Conservation (phyloP, 2,113 vertebrate genomes). For the Cavia aperea region DNA sequence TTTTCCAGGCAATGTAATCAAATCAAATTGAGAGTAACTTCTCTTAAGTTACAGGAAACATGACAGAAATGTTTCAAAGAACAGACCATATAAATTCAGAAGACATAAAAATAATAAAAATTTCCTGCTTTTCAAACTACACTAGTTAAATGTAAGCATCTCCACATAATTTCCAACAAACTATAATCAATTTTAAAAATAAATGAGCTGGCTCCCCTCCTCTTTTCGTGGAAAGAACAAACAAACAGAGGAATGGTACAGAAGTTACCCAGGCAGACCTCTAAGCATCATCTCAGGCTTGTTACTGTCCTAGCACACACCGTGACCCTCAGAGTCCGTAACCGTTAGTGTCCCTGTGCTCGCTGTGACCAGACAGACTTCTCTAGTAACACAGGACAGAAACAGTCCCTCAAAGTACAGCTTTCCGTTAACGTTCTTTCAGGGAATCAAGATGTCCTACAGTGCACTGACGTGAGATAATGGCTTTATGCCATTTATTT, state of each 20-base stretch:
- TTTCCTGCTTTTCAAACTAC: background rate
- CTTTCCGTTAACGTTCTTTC: background rate
- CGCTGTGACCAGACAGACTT: too few relatives aligned
- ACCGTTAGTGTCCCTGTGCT: background rate
- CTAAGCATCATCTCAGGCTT: background rate
- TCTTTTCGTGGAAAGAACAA: background rate
- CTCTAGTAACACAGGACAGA: too few relatives aligned
- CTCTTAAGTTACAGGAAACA: constrained; percentile 5
- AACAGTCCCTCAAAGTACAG: too few relatives aligned
- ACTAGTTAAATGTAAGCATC: background rate
- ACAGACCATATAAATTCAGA: background rate
- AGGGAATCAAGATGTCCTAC: background rate
- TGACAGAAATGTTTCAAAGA: constrained; percentile 16
- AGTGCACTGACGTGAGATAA: background rate
- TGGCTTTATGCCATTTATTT: background rate
- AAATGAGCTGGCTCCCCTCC: background rate
- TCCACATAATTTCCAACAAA: background rate
- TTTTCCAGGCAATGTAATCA: constrained; percentile 28
- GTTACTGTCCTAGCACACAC: background rate
- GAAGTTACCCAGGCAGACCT: background rate
- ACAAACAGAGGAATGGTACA: background rate
- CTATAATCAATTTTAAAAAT: constrained; percentile 8
- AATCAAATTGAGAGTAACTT: constrained; percentile 13
- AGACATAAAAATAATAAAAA: background rate
- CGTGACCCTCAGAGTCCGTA: background rate